These are phyloP conservation scores for Dasyprocta punctata DNA, from an alignment of 2,113 vertebrate species.

Conservation along the genomic window DNA sequence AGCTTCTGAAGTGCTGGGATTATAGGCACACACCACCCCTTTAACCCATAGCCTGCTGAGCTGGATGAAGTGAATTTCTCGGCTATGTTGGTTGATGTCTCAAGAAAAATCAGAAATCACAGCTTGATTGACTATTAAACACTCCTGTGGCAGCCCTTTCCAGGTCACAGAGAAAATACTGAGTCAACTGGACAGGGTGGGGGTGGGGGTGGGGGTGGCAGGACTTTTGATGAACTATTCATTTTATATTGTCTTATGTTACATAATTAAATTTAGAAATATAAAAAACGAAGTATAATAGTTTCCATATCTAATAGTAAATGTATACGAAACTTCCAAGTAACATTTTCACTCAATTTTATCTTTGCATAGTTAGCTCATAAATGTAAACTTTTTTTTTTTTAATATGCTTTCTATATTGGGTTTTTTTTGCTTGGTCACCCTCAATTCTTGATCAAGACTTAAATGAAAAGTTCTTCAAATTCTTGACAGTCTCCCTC, in stretches of 20 bases:
- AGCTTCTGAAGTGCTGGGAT: background rate
- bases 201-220: background rate
- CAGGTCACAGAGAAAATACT: background rate
- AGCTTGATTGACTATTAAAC: background rate
- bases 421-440: background rate
- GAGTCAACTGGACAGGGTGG: background rate
- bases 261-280: conserved; percentile 32
- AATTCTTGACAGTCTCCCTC: background rate
- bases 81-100: background rate
- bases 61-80: background rate
- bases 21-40: background rate
- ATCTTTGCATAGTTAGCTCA: background rate
- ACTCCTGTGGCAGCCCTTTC: background rate
- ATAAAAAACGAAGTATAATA: background rate
- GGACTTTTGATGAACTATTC: background rate
- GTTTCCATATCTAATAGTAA: background rate
- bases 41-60: background rate
- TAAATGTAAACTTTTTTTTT: background rate
- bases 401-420: no score
- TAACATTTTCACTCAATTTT: background rate
- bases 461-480: background rate
- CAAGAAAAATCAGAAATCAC: background rate
- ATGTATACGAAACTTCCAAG: background rate
- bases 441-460: background rate
- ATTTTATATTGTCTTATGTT: background rate